A percentile compares a stretch with the other conserved stretches of the same genome.
Evolutionary conservation across 2,113 vertebrate species (phyloP).

Genomic region (Genyomyrus donnyi): DNA sequence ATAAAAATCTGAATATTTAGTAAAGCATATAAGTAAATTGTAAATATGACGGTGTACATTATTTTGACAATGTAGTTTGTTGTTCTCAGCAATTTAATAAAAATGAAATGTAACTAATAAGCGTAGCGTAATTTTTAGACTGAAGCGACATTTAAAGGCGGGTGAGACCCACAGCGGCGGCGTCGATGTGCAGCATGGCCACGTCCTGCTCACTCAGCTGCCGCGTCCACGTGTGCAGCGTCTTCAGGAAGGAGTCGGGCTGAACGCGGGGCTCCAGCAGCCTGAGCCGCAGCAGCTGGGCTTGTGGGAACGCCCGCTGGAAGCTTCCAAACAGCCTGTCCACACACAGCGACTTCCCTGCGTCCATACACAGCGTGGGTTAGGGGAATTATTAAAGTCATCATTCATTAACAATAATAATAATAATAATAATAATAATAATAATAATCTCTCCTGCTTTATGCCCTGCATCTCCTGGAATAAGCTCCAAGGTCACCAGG

Average conservation of each 20-base stretch:
- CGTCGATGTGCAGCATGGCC: conserved; percentile 58
- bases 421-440: no score
- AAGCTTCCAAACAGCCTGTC: conserved; percentile 52
- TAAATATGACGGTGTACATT: not conserved
- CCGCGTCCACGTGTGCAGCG: conserved; percentile 37
- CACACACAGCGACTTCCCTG: conserved; percentile 63
- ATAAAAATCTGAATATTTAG: not conserved
- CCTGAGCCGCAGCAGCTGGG: conserved; percentile 41
- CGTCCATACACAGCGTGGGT: not conserved
- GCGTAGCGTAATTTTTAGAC: not conserved
- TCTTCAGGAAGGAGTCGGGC: conserved; percentile 44
- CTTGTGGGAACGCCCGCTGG: conserved; percentile 24
- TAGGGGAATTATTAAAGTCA: not conserved
- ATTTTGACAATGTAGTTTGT: not conserved
- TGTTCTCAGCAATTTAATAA: not conserved
- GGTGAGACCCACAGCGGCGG: conserved; percentile 47
- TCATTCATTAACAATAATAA: not conserved
- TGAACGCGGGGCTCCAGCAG: conserved; percentile 53
- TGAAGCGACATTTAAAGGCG: not conserved
- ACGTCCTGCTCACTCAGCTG: conserved; percentile 44
- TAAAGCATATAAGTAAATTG: not conserved
- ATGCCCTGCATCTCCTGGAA: not conserved
- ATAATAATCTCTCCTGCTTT: not conserved
- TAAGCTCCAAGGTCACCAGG: not conserved
- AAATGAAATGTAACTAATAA: not conserved